These are phyloP conservation scores for Ibycter americanus DNA, from an alignment of 2,797 vertebrate genomes.

Conservation along the genomic window DNA sequence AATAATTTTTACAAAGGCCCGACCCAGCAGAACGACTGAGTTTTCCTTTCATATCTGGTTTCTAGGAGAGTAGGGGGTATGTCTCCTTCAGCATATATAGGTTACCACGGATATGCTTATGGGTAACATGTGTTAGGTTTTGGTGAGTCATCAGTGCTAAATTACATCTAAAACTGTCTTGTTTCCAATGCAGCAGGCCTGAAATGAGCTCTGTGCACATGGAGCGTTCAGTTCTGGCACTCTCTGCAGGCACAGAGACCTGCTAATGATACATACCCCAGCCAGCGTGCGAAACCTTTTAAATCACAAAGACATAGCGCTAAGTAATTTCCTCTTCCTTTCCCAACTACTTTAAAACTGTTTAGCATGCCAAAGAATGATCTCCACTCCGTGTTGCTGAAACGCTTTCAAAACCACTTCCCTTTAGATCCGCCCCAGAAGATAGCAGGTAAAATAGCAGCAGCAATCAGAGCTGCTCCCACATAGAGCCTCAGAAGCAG, in stretches of 20 bases:
- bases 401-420: background rate
- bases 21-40: background rate
- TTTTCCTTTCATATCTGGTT: background rate
- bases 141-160: slow-evolving; percentile 7
- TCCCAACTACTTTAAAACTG: background rate
- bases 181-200: background rate
- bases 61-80: background rate
- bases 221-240: background rate
- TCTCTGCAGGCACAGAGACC: background rate
- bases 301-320: background rate
- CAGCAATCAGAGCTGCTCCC: background rate
- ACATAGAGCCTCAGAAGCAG: background rate
- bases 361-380: background rate
- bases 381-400: background rate
- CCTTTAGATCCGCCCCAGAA: background rate
- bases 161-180: background rate
- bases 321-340: background rate
- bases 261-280: background rate
- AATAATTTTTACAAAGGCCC: background rate
- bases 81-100: background rate
- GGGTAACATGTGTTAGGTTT: slow-evolving; percentile 2
- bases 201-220: background rate
- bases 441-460: background rate
- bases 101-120: background rate
- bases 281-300: fast-evolving